These are phyloP conservation scores for Hirudinaria manillensis DNA, from an alignment of 2,888 invertebrate species.

Conservation along the genomic window DNA sequence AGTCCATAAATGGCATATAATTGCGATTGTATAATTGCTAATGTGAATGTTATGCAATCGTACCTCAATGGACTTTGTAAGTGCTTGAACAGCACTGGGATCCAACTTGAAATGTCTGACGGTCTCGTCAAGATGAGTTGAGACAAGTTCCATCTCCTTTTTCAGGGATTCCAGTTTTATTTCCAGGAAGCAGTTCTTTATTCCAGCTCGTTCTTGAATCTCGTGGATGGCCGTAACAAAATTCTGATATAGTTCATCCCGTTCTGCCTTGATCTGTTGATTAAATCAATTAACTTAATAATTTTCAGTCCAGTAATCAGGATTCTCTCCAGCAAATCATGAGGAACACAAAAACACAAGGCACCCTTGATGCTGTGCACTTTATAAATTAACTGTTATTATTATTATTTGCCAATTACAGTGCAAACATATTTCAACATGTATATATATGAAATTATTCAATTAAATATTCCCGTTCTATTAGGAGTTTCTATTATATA, in stretches of 20 bases:
- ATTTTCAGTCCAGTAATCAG: no score
- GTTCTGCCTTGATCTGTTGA: slow-evolving; percentile 21
- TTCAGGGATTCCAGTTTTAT: slow-evolving; percentile 22
- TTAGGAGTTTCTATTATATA: no score
- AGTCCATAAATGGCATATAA: no score
- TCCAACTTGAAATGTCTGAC: slow-evolving; percentile 26
- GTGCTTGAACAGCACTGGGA: neutral
- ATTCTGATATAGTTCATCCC: slow-evolving; percentile 21
- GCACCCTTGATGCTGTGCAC: no score
- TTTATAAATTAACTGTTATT: no score
- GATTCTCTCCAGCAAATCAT: no score
- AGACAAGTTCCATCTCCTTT: slow-evolving; percentile 10
- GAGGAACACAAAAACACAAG: no score
- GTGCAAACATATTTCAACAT: no score
- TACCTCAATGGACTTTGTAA: slow-evolving; percentile 25
- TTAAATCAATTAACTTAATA: no score
- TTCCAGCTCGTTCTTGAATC: slow-evolving; percentile 18
- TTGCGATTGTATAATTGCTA: neutral
- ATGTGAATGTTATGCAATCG: neutral
- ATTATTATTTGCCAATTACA: no score
- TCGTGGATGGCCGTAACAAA: slow-evolving; percentile 24
- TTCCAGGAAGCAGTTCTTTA: slow-evolving; percentile 29
- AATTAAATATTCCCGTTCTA: no score
- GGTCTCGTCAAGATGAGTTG: neutral
- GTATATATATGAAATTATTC: no score